Evolutionary conservation across 1,140 invertebrate species (phyloP).

Genomic region (Papilio glaucus): DNA sequence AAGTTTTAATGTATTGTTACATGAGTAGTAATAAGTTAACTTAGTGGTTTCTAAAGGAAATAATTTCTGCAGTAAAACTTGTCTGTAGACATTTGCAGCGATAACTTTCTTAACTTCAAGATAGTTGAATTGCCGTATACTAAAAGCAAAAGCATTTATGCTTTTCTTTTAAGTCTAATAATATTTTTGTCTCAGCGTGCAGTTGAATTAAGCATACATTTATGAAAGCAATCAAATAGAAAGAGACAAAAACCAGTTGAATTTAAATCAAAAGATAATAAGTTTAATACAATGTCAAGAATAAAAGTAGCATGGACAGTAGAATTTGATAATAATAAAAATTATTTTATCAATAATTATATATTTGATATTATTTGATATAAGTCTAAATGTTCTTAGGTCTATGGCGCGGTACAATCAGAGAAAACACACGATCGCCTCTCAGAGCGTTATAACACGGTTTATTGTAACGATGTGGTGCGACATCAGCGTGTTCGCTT

Average conservation of each 20-base stretch:
- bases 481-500: slow-evolving; percentile 12
- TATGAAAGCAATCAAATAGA: no score
- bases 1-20: background rate
- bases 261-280: no score
- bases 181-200: no score
- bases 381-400: background rate
- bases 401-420: slow-evolving; percentile 13
- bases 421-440: slow-evolving; percentile 16
- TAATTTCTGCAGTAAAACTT: background rate
- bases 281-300: no score
- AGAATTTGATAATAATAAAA: no score
- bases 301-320: no score
- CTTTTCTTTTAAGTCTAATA: background rate
- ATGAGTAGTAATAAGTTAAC: background rate
- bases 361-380: no score
- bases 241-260: no score
- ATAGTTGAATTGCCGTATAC: background rate
- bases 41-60: background rate
- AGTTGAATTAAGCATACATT: no score
- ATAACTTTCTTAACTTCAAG: background rate
- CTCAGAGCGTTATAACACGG: slow-evolving; percentile 30
- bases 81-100: background rate
- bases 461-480: slow-evolving; percentile 22
- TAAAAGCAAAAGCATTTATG: background rate
- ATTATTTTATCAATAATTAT: no score